Evolutionary conservation across 2,888 invertebrate species (phyloP), one percentile per base, ranked within the genome.

Genomic region (Caprella mutica): DNA sequence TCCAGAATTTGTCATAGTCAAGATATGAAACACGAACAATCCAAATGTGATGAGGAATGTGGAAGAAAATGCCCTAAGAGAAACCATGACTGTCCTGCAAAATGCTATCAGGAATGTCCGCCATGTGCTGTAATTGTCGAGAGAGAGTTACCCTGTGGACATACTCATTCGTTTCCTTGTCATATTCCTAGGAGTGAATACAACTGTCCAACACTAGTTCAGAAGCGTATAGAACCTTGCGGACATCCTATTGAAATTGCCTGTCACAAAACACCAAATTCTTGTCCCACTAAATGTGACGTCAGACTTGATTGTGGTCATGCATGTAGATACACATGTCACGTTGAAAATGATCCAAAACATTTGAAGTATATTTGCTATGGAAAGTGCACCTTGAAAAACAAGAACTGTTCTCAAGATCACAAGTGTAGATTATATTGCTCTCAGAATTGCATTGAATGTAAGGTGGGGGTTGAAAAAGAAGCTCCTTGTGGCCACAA

Each of bases 261-360:
- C 26, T 81, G 81, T 68, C 69, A 65, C 46, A 58, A 65, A 52
- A 65, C 65, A 33, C 70, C 76, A 0, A n/a, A 66, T 2, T 52
- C 69, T 2, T 79, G 80, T 64, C 67, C 69, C 2, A 68, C 71
- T 52, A 73, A 70, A 1, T 83, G 83, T 68, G 74, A 75, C 42
- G 70, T 71, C 27, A 74, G 79, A 24, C 72, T 83, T 24, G 69
- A 71, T 17, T 85, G 81, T 70, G 83, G 84, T 0, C 85, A 85
- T 70, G 70, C 73, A 1, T 85, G 85, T 69, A 62, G 50, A 2
- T 69, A 66, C 50, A 68, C 61, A 1, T 84, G 84, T 68, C 84
- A 84, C 68, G 73, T 77, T 26, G 70, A 68, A 1, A 68, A 76
- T 29, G 81, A 81, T 70, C 80, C 80, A 0, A 75, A 81, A 55